Percentiles rank a stretch among this genome's conserved stretches.
Evolutionary conservation across 2,113 vertebrate species (phyloP).

Genomic region (Merops nubicus): DNA sequence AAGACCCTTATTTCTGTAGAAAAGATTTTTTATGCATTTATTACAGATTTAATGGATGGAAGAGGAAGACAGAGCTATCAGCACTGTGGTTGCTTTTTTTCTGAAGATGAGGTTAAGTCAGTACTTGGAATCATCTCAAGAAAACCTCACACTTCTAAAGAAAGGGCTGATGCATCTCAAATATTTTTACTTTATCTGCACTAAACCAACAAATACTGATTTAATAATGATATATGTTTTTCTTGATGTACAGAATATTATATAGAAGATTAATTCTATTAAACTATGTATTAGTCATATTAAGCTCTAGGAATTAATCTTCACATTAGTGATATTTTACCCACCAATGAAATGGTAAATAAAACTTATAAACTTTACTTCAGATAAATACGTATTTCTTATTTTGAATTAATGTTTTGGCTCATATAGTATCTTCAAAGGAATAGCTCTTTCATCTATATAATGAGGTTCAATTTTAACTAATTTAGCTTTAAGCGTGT

Average conservation of each 20-base stretch:
- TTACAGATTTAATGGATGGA: neutral
- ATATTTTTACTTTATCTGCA: constrained; percentile 23
- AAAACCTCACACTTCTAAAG: neutral
- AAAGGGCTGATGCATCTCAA: neutral
- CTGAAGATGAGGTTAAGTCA: neutral
- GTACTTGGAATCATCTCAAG: neutral
- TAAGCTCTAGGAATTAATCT: neutral
- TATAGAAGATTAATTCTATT: neutral
- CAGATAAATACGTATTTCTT: neutral
- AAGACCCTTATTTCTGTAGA: neutral
- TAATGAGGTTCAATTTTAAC: neutral
- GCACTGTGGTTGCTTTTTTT: neutral
- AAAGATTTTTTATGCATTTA: neutral
- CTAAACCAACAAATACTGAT: constrained; percentile 33
- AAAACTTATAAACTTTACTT: neutral
- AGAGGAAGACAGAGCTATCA: neutral
- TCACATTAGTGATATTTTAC: neutral
- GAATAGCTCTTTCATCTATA: neutral
- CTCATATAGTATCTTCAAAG: neutral
- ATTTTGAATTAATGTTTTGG: neutral
- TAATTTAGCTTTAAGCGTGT: neutral
- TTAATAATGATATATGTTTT: constrained; percentile 17
- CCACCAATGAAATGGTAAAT: neutral
- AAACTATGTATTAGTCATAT: neutral
- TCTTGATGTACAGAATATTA: neutral